Evolutionary conservation across 2,888 invertebrate species (phyloP).

Genomic region (Morpho achilles): DNA sequence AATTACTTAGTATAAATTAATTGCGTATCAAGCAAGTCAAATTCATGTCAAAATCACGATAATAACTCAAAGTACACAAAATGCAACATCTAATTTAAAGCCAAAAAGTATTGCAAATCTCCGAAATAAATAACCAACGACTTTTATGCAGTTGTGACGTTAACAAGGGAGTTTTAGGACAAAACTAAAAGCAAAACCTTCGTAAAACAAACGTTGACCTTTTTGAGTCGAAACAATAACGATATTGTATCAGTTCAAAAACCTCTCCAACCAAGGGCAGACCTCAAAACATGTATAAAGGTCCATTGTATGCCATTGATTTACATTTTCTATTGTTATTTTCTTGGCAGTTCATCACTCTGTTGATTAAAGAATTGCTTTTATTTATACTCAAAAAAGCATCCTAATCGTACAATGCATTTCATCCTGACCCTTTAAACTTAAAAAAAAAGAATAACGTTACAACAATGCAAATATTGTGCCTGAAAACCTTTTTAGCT

Average conservation of each 20-base stretch:
- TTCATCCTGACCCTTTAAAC: not conserved
- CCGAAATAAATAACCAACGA: no score
- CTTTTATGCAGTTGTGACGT: no score
- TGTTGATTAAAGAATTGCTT: conserved; percentile 20
- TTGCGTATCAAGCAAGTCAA: no score
- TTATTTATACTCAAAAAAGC: conserved; percentile 14
- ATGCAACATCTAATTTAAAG: no score
- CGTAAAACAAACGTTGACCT: conserved; percentile 9
- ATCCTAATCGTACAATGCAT: conserved; percentile 4
- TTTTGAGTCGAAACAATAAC: conserved; percentile 11
- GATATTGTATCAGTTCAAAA: conserved; percentile 21
- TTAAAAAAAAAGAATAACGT: not conserved
- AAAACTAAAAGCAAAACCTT: not conserved
- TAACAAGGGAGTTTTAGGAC: not conserved
- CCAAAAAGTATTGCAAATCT: no score
- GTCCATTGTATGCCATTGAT: conserved; percentile 22
- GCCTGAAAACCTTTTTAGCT: conserved; percentile 31
- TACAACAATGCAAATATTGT: conserved; percentile 22
- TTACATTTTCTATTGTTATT: conserved; percentile 26
- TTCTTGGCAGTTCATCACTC: conserved; percentile 23
- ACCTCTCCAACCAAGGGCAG: conserved; percentile 21
- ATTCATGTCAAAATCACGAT: no score
- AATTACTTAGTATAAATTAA: no score
- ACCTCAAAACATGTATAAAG: conserved; percentile 17
- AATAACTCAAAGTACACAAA: no score